Evolutionary conservation across 2,888 invertebrate species (phyloP), one percentile per base, ranked within the genome.

Genomic region (Agrochola circellaris): DNA sequence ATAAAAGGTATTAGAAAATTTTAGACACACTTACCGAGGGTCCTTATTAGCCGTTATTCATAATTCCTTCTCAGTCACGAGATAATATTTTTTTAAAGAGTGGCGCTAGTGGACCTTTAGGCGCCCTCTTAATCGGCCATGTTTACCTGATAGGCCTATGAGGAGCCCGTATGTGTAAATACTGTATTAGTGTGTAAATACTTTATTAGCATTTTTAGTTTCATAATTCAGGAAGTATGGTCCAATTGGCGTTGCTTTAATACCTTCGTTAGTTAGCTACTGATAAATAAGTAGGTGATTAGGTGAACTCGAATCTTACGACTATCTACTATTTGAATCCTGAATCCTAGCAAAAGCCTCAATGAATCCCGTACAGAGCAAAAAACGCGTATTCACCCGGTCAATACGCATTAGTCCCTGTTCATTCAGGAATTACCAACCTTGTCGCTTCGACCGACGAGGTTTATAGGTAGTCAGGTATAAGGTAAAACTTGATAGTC

Each of bases 371-470:
- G 38, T 48, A 4, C 0, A 20, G 38, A 70, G 83, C 65, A 71
- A 83, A 81, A 80, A 83, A 26, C 56, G 34, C 42, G 65, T 56
- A 42, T 56, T 83, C 51, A 13, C 15, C 65, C 54, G 26, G 26
- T 70, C 79, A 77, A 66, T 83, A 83, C 71, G 79, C 83, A 81
- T 81, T 83, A 79, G 80, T 58, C 71, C 17, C 81, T 71, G 71
- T 81, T 81, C 79, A 83, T 83, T 83, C 83, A 56, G 26, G 56
- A 81, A 81, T 83, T 81, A 83, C 79, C 51, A 61, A 66, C 51
- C 71, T 61, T 51, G 48, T 71, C 71, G 79, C 70, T 83, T 17
- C 23, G 54, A 17, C 34, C 64, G 51, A 15, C 42, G 64, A 78
- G 56, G 38, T 60, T 42, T 11, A 56, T 11, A 56, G 6, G 13